Base-by-base conservation (phyloP, 35 echinoderm and acorn worm genomes). In the Acanthaster planci region DNA sequence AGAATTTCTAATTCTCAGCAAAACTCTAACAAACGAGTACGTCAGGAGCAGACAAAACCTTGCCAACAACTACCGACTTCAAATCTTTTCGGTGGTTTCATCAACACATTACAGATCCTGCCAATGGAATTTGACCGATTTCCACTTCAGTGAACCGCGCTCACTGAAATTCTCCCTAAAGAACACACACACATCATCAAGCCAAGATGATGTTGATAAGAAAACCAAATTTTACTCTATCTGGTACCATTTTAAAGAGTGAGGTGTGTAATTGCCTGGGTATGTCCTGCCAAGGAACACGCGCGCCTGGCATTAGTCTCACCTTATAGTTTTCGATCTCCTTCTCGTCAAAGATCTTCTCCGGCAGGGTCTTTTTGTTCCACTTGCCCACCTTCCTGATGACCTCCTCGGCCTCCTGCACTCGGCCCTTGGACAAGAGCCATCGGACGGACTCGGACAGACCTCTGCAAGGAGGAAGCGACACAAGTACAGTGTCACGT, bases 331-430 rank as follows among this genome's bases (percentile, higher is more conserved):
- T 26, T 4, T 31, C 21, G 18, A 72, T 29, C 30, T 72, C 64
- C 23, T 72, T 72, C 77, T 80, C 77, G 27, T 80, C 77, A 39
- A 80, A 80, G 39, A 80, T 40, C 21, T 21, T 37, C 0, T 80
- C 77, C 27, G 77, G 77, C 31, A 80, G 38, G 15, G 37, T 52
- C 77, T 47, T 52, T 14, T 38, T 38, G 50, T 80, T 80, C 38
- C 38, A 47, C 39, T 12, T 40, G 18, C 38, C 77, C 2, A 52
- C 38, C 50, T 80, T 80, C 77, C 77, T 38, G 77, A 80, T 80
- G 77, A 80, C 50, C 10, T 80, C 50, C 18, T 80, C 77, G 77
- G 77, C 77, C 50, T 80, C 77, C 18, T 39, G n/a, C 31, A 80
- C 77, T 80, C 50, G 29, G 12, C 77, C 77, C 38, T 47, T 52